These are phyloP conservation scores for Lysandra bellargus DNA, from an alignment of 2,888 invertebrate genomes.

Conservation along the genomic window DNA sequence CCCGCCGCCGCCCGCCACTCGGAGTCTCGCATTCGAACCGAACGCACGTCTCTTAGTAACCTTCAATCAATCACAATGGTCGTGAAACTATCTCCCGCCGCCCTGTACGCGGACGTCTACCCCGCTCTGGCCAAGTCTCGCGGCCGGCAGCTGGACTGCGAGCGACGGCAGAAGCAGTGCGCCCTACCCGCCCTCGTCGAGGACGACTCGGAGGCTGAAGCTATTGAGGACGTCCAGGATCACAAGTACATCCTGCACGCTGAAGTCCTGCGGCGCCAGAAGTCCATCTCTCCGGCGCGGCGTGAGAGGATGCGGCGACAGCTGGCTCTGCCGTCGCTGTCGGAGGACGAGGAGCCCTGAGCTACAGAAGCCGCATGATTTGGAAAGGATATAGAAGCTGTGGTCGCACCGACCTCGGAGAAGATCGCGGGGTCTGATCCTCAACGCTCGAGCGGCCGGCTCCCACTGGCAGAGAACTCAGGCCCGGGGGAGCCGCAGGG, in stretches of 20 bases:
- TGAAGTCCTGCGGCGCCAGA: constrained; percentile 66
- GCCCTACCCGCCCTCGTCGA: constrained; percentile 48
- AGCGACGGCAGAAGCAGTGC: constrained; percentile 45
- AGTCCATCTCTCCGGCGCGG: constrained; percentile 68
- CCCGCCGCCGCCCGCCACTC: constrained; percentile 45
- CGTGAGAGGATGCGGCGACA: constrained; percentile 65
- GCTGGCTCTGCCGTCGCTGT: constrained; percentile 68
- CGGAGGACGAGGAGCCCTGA: constrained; percentile 77
- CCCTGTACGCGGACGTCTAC: constrained; percentile 48
- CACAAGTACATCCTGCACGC: constrained; percentile 59
- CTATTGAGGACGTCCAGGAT: constrained; percentile 45
- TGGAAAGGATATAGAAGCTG: constrained; percentile 63
- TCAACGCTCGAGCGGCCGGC: constrained; percentile 28
- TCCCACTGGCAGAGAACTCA: neutral
- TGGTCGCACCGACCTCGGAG: constrained; percentile 38
- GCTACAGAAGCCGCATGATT: constrained; percentile 43
- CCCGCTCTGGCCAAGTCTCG: constrained; percentile 46
- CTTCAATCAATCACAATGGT: constrained; percentile 44
- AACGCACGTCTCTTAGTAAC: constrained; percentile 38
- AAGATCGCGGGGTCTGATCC: constrained; percentile 31
- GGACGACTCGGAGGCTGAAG: constrained; percentile 48
- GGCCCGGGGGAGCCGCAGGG: constrained; percentile 32
- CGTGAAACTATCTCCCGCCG: constrained; percentile 48
- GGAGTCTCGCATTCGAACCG: constrained; percentile 42
- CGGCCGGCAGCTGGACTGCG: constrained; percentile 46